A percentile compares a stretch with the other conserved stretches of the same genome.
These are phyloP conservation scores for Dolichotis patagonum DNA, from an alignment of 2,113 vertebrate genomes.

Conservation along the genomic window DNA sequence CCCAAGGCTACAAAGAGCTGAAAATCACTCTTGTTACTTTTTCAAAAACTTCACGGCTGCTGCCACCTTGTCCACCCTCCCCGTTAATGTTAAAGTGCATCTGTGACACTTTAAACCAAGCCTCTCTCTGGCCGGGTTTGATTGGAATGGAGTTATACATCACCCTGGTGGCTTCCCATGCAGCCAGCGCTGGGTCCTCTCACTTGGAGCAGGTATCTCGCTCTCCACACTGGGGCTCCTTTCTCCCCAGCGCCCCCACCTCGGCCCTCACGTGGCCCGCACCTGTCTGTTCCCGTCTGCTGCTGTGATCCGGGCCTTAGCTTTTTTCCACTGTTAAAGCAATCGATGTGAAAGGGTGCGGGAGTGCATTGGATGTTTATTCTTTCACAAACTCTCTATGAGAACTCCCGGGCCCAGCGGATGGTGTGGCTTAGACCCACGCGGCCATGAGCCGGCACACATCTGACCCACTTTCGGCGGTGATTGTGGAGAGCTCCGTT, in stretches of 20 bases:
- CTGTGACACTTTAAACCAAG: neutral
- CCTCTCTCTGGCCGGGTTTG: neutral
- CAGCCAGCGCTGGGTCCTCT: neutral
- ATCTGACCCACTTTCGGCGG: accelerated
- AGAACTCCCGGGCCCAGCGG: neutral
- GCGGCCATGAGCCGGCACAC: neutral
- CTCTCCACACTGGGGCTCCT: neutral
- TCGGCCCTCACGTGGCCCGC: neutral
- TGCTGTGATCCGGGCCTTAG: neutral
- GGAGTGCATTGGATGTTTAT: neutral
- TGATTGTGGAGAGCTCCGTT: neutral
- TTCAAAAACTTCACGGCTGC: neutral
- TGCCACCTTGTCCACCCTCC: neutral
- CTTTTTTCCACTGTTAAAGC: neutral
- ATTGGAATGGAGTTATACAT: neutral
- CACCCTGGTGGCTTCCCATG: neutral
- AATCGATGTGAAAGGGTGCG: accelerated
- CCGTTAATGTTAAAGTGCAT: neutral
- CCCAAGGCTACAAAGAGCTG: neutral
- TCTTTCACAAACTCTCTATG: neutral
- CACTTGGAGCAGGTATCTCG: neutral
- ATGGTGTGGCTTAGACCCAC: neutral
- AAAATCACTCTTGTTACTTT: neutral
- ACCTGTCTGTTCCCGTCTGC: neutral
- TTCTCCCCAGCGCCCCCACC: neutral